phyloP scores from a whole-genome alignment of 1,140 invertebrate species.

The Euwallacea fornicatus region DNA sequence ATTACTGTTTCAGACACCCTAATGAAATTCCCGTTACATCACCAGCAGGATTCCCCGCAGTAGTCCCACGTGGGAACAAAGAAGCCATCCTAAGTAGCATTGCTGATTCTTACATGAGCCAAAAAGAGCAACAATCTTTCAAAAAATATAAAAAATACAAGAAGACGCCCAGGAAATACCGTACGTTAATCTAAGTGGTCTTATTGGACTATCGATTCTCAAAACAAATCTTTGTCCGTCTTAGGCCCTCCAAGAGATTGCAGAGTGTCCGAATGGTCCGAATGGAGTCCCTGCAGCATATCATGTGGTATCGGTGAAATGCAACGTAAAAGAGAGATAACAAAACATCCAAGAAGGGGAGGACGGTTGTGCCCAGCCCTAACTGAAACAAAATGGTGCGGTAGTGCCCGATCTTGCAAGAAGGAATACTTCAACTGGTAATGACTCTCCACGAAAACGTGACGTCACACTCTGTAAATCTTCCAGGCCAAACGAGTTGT shows the following conservation, averaged over 20 bases:
- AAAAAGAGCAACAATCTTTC: constrained; percentile 56
- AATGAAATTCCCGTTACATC: constrained; percentile 48
- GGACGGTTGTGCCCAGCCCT: constrained; percentile 79
- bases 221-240: constrained; percentile 31
- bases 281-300: constrained; percentile 82
- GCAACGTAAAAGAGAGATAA: constrained; percentile 72
- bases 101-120: constrained; percentile 63
- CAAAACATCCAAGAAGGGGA: constrained; percentile 72
- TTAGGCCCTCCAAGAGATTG: constrained; percentile 70
- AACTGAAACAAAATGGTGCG: constrained; percentile 84
- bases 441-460: constrained; percentile 3
- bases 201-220: not conserved
- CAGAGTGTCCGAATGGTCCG: constrained; percentile 82
- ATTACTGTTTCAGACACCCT: constrained; percentile 44
- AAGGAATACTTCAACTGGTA: constrained; percentile 59
- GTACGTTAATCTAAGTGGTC: constrained; percentile 42
- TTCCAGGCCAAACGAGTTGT: not conserved
- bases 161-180: constrained; percentile 49
- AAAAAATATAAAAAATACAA: constrained; percentile 52
- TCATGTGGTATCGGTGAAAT: constrained; percentile 87
- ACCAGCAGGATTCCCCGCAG: constrained; percentile 50
- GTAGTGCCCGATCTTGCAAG: constrained; percentile 70
- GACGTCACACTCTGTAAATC: not conserved
- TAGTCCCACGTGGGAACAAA: constrained; percentile 69
- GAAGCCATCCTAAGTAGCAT: constrained; percentile 73